phyloP scores from a whole-genome alignment of 2,888 invertebrate genomes.

The Mylabris sibirica region DNA sequence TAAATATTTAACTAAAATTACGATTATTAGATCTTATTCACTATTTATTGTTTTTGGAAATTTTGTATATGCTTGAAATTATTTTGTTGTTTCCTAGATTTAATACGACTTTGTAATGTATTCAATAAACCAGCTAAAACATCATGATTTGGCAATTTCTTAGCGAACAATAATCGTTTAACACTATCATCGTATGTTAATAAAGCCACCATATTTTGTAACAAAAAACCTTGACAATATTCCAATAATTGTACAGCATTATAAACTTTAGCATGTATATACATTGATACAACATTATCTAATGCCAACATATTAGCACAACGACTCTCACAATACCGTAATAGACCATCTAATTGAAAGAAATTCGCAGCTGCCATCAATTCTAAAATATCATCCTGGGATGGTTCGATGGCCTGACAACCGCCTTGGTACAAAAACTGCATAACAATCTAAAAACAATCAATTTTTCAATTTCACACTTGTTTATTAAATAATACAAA shows the following conservation, averaged over 20 bases:
- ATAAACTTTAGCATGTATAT: slow-evolving; percentile 93
- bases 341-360: slow-evolving; percentile 85
- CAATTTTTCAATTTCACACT: not conserved
- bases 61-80: slow-evolving; percentile 44
- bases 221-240: slow-evolving; percentile 88
- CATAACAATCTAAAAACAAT: slow-evolving; percentile 79
- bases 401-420: slow-evolving; percentile 78
- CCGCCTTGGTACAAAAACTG: slow-evolving; percentile 92
- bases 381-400: slow-evolving; percentile 83
- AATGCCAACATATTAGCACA: slow-evolving; percentile 85
- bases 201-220: slow-evolving; percentile 94
- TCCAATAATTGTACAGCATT: slow-evolving; percentile 86
- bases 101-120: slow-evolving; percentile 83
- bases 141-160: slow-evolving; percentile 88
- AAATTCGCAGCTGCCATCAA: slow-evolving; percentile 91
- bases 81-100: slow-evolving; percentile 64
- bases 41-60: slow-evolving; percentile 27
- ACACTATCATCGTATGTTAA: slow-evolving; percentile 91
- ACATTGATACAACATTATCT: slow-evolving; percentile 90
- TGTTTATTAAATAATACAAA: slow-evolving; percentile 1
- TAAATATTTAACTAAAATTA: slow-evolving; percentile 9
- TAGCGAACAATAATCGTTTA: slow-evolving; percentile 85
- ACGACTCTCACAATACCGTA: slow-evolving; percentile 85
- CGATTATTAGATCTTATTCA: not conserved
- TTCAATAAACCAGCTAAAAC: slow-evolving; percentile 82